phyloP scores from a whole-genome alignment of 2,888 invertebrate species.

The Oasisia sp. region DNA sequence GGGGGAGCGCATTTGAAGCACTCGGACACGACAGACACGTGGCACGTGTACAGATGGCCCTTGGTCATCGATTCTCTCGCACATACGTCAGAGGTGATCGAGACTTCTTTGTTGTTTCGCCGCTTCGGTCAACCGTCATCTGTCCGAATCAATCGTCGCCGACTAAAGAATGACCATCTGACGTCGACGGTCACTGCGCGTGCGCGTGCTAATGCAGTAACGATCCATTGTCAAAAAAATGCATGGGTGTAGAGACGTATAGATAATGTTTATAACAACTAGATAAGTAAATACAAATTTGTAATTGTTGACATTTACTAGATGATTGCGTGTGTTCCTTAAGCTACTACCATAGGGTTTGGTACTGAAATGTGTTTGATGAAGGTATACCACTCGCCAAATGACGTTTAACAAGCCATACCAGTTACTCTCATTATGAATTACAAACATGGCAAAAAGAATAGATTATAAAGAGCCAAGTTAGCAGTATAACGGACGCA shows the following conservation, averaged over 20 bases:
- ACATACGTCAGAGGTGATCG: not conserved
- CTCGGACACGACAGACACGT: not conserved
- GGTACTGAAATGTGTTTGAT: no score
- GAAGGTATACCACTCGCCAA: no score
- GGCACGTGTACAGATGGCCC: not conserved
- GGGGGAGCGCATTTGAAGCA: not conserved
- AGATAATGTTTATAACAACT: not conserved
- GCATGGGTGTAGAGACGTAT: not conserved
- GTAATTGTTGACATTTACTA: no score
- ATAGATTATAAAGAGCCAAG: no score
- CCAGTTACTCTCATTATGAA: no score
- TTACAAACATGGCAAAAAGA: no score
- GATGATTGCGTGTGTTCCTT: no score
- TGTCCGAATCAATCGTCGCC: not conserved
- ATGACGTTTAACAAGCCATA: no score
- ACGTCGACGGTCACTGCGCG: not conserved
- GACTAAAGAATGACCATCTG: not conserved
- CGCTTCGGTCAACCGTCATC: not conserved
- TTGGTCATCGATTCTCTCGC: not conserved
- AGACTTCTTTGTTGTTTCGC: not conserved
- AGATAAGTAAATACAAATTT: no score
- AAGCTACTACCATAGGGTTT: no score
- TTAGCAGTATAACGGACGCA: no score
- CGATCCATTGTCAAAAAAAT: not conserved
- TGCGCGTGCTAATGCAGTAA: no score